phyloP scores from a whole-genome alignment of 2,797 vertebrate genomes.

The Pygocentrus nattereri region DNA sequence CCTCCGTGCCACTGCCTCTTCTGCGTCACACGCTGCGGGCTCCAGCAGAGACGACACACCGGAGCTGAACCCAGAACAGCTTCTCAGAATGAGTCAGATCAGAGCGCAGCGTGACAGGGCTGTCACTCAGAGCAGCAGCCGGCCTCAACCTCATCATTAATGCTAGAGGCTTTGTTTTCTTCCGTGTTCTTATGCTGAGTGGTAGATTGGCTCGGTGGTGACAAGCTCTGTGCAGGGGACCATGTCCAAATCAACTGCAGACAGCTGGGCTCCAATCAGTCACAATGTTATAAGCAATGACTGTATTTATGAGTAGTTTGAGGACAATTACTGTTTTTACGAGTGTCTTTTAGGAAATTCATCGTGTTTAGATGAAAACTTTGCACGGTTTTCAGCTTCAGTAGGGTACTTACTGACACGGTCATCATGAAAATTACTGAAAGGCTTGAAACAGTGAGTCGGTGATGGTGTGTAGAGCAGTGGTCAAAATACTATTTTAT shows the following conservation, averaged over 20 bases:
- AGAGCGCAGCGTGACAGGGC: not conserved
- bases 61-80: constrained; percentile 26
- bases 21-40: constrained; percentile 10
- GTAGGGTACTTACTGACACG: not conserved
- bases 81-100: constrained; percentile 12
- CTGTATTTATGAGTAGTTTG: constrained; percentile 1
- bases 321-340: not conserved
- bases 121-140: constrained; percentile 4
- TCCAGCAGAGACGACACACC: constrained; percentile 47
- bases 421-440: not conserved
- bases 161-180: not conserved
- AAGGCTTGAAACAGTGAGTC: not conserved
- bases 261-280: not conserved
- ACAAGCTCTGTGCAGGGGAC: not conserved
- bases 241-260: not conserved
- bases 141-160: constrained; percentile 15
- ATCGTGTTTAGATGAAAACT: no score
- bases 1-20: not conserved
- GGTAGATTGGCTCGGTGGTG: not conserved
- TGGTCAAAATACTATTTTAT: not conserved
- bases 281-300: not conserved
- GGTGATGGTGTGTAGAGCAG: not conserved
- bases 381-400: not conserved
- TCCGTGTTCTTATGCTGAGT: not conserved
- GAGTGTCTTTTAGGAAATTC: not conserved